Evolutionary conservation across 2,888 invertebrate species (phyloP).

Genomic region (Liopterus haemorrhoidalis): DNA sequence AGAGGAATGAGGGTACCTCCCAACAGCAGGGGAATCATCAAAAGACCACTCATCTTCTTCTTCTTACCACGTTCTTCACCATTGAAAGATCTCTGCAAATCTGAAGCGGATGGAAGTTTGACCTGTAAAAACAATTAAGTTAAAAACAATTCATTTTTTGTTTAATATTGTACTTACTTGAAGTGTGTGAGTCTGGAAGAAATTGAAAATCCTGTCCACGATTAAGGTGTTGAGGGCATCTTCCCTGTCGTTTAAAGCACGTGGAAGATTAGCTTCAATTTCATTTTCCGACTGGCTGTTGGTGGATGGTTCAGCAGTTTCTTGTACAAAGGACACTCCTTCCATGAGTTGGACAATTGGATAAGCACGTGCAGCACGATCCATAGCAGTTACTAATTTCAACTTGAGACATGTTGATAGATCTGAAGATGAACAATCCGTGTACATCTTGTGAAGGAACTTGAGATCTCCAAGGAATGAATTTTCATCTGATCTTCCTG

Average conservation of each 20-base stretch:
- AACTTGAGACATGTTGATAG: constrained; percentile 70
- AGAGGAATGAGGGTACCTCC: constrained; percentile 76
- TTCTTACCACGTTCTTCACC: constrained; percentile 64
- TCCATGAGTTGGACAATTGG: constrained; percentile 62
- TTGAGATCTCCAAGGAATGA: constrained; percentile 60
- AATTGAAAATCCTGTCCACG: constrained; percentile 64
- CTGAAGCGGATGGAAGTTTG: constrained; percentile 66
- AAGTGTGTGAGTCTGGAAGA: constrained; percentile 72
- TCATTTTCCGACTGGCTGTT: constrained; percentile 52
- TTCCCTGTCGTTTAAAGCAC: constrained; percentile 65
- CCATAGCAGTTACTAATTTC: constrained; percentile 71
- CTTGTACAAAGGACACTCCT: constrained; percentile 70
- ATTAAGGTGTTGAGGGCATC: constrained; percentile 69
- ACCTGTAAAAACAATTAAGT: constrained; percentile 49
- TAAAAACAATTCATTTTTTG: too few relatives aligned
- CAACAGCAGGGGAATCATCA: constrained; percentile 72
- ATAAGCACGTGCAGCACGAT: constrained; percentile 59
- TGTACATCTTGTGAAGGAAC: constrained; percentile 71
- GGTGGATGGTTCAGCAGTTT: constrained; percentile 47
- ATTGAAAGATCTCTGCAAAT: constrained; percentile 55
- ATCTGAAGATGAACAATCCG: constrained; percentile 68
- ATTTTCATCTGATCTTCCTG: constrained; percentile 40
- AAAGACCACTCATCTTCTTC: constrained; percentile 66
- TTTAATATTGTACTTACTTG: constrained; percentile 53
- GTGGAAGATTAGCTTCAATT: constrained; percentile 66